Conservation (phyloP, 1,140 invertebrate genomes). For the Eriosoma lanigerum region DNA sequence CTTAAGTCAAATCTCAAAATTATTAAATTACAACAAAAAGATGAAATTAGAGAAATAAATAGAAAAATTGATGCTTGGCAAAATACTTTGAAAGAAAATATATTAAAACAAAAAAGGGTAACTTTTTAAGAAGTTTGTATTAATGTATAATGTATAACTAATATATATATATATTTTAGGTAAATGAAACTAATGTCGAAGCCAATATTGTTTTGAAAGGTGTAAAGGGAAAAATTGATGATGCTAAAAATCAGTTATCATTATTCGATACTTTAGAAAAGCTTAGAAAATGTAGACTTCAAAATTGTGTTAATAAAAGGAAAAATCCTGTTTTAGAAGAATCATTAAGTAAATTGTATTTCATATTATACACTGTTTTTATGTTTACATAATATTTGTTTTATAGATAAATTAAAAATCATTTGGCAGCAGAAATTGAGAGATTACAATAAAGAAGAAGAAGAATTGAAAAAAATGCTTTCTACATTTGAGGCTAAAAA, state of each 20-base stretch:
- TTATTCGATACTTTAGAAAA: constrained; percentile 67
- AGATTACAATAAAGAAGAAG: constrained; percentile 58
- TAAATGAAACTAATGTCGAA: constrained; percentile 67
- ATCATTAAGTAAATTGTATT: constrained; percentile 32
- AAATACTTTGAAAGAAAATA: constrained; percentile 64
- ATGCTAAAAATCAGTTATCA: constrained; percentile 66
- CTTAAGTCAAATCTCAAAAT: constrained; percentile 59
- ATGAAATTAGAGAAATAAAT: constrained; percentile 59
- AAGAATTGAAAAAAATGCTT: constrained; percentile 54
- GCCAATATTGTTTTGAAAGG: constrained; percentile 71
- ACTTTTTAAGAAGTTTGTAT: constrained; percentile 43
- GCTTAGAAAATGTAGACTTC: constrained; percentile 65
- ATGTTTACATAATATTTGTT: neutral
- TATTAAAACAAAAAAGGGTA: constrained; percentile 66
- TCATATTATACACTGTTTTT: constrained; percentile 29
- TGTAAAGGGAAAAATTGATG: constrained; percentile 68
- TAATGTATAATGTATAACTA: neutral
- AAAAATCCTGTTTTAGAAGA: constrained; percentile 60
- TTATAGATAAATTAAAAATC: constrained; percentile 18
- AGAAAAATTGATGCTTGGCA: constrained; percentile 66
- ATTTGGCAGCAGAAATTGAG: constrained; percentile 56
- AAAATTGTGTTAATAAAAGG: constrained; percentile 65
- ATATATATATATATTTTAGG: constrained; percentile 59
- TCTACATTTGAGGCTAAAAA: constrained; percentile 60
- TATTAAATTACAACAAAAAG: constrained; percentile 59